A percentile compares a stretch with the other conserved stretches of the same genome.
These are phyloP conservation scores for Anableps anableps DNA, from an alignment of 2,797 vertebrate species.

Conservation along the genomic window DNA sequence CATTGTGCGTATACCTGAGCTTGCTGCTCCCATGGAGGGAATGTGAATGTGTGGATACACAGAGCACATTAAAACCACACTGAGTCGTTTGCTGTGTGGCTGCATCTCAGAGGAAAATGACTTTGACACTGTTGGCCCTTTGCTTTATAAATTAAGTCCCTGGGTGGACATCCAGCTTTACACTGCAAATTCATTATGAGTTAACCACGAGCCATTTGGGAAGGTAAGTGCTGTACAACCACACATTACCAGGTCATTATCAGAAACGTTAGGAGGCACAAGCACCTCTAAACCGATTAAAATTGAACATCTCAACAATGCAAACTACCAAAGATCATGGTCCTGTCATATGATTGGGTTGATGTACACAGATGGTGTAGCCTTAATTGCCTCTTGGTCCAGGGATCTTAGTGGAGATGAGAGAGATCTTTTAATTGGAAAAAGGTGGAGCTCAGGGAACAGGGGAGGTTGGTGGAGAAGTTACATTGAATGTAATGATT, in stretches of 20 bases:
- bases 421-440: slow-evolving; percentile 53
- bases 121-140: slow-evolving; percentile 71
- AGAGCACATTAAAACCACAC: slow-evolving; percentile 47
- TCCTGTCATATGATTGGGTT: slow-evolving; percentile 9
- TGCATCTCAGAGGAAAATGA: slow-evolving; percentile 62
- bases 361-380: not conserved
- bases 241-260: slow-evolving; percentile 36
- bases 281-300: slow-evolving; percentile 7
- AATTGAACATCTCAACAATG: slow-evolving; percentile 8
- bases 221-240: slow-evolving; percentile 28
- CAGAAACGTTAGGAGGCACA: slow-evolving; percentile 11
- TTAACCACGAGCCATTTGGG: slow-evolving; percentile 48
- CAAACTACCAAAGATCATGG: not conserved
- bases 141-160: slow-evolving; percentile 75
- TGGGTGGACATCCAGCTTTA: slow-evolving; percentile 57
- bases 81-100: slow-evolving; percentile 59
- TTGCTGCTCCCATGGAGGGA: slow-evolving; percentile 25
- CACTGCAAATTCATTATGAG: slow-evolving; percentile 65
- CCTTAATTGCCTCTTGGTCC: slow-evolving; percentile 28
- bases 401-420: slow-evolving; percentile 23
- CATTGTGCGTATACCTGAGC: slow-evolving; percentile 42
- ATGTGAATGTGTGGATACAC: slow-evolving; percentile 33
- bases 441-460: slow-evolving; percentile 54
- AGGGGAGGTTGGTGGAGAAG: slow-evolving; percentile 41
- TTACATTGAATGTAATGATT: slow-evolving; percentile 63